A percentile compares a stretch with the other conserved stretches of the same genome.
phyloP scores from a whole-genome alignment of 2,888 invertebrate genomes.

The Automeris io region DNA sequence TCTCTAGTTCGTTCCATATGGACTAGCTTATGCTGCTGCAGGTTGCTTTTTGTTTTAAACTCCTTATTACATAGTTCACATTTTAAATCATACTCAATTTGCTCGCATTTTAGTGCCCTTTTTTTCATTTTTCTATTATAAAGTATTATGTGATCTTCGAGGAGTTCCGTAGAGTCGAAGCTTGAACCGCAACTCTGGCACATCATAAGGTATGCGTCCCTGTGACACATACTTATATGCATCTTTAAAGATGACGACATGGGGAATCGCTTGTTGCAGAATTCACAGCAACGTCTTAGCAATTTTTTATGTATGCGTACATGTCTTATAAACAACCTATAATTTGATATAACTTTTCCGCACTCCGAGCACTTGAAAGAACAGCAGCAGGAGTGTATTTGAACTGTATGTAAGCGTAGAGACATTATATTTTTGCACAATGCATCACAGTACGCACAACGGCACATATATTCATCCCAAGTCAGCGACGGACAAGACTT shows the following conservation, averaged over 20 bases:
- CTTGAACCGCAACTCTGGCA: conserved; percentile 51
- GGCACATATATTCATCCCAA: conserved; percentile 59
- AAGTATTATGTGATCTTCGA: conserved; percentile 50
- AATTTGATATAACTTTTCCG: conserved; percentile 41
- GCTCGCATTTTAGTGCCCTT: conserved; percentile 30
- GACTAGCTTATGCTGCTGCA: conserved; percentile 53
- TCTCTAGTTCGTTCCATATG: conserved; percentile 65
- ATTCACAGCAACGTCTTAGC: conserved; percentile 55
- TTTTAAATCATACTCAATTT: conserved; percentile 36
- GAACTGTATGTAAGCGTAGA: conserved; percentile 51
- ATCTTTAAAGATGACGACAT: conserved; percentile 38
- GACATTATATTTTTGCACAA: conserved; percentile 54
- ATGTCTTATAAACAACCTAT: conserved; percentile 50
- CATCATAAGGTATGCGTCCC: conserved; percentile 25
- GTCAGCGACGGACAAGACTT: conserved; percentile 27
- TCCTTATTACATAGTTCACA: conserved; percentile 56
- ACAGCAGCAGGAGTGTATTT: conserved; percentile 57
- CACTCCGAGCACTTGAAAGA: conserved; percentile 60
- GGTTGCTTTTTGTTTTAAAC: conserved; percentile 56
- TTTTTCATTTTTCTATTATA: conserved; percentile 40
- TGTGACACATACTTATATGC: conserved; percentile 38
- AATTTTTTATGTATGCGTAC: conserved; percentile 49
- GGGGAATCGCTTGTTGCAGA: conserved; percentile 47
- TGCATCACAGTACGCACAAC: conserved; percentile 59
- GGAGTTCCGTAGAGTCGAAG: conserved; percentile 43